These are phyloP conservation scores for Tolypeutes matacus DNA, from an alignment of 2,797 vertebrate species.

Conservation along the genomic window DNA sequence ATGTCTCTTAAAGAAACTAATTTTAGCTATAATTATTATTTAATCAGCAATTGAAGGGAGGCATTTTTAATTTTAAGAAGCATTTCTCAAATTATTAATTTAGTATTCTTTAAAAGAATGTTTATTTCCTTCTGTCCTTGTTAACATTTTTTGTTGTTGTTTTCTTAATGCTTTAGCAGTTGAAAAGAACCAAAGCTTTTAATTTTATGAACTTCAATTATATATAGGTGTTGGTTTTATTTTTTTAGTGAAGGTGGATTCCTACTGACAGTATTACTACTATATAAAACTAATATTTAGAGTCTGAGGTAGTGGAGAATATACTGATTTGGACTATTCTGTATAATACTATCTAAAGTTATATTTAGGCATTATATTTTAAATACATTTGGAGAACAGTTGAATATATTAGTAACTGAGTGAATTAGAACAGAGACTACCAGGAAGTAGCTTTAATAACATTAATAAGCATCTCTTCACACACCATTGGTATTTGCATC, in stretches of 20 bases:
- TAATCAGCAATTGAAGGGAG: not conserved
- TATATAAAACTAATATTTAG: not conserved
- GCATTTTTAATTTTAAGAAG: not conserved
- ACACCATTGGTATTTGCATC: not conserved
- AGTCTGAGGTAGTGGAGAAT: not conserved
- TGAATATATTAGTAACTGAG: not conserved
- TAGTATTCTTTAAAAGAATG: conserved; percentile 21
- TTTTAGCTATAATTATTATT: not conserved
- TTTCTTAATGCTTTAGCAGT: not conserved
- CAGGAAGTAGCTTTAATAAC: not conserved
- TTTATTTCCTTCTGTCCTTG: not conserved
- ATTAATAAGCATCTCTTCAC: not conserved
- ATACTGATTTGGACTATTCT: not conserved
- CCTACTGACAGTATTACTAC: not conserved
- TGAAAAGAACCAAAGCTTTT: not conserved
- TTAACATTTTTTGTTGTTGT: not conserved
- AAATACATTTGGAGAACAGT: not conserved
- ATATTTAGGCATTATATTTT: not conserved
- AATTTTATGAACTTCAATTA: not conserved
- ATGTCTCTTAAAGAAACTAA: not conserved
- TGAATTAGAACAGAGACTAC: not conserved
- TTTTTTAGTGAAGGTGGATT: not conserved
- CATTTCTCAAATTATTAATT: not conserved
- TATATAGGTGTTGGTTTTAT: not conserved
- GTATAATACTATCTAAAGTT: not conserved